Evolutionary conservation across 2,888 invertebrate genomes (phyloP).

Genomic region (Trissonchulus latispiculum): DNA sequence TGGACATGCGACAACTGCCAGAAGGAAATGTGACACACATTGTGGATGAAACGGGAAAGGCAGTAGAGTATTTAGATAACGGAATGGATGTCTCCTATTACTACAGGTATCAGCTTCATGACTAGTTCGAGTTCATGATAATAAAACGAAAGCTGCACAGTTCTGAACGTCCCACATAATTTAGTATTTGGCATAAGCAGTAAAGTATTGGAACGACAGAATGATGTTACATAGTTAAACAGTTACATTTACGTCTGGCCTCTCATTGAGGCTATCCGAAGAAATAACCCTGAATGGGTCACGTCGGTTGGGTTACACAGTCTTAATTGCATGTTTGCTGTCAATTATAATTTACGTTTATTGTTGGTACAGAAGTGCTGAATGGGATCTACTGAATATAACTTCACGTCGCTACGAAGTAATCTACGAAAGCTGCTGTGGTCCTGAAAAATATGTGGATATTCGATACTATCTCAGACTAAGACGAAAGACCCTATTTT

Average conservation of each 20-base stretch:
- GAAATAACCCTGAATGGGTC: too few relatives aligned
- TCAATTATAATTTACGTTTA: too few relatives aligned
- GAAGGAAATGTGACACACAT: not conserved
- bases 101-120: not conserved
- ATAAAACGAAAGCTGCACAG: too few relatives aligned
- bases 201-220: too few relatives aligned
- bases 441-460: slow-evolving; percentile 42
- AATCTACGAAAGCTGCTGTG: slow-evolving; percentile 40
- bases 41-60: not conserved
- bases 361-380: slow-evolving; percentile 43
- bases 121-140: not conserved
- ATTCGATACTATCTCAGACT: slow-evolving; percentile 41
- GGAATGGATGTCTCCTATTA: slow-evolving; percentile 19
- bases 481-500: slow-evolving; percentile 41
- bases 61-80: not conserved
- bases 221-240: too few relatives aligned
- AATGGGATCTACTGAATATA: slow-evolving; percentile 41
- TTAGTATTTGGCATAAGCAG: too few relatives aligned
- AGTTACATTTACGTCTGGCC: too few relatives aligned
- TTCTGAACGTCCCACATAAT: too few relatives aligned
- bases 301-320: too few relatives aligned
- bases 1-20: slow-evolving; percentile 1
- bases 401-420: slow-evolving; percentile 37
- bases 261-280: too few relatives aligned
- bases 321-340: too few relatives aligned